Conservation (phyloP, 2,113 vertebrate species). For the Cololabis saira region DNA sequence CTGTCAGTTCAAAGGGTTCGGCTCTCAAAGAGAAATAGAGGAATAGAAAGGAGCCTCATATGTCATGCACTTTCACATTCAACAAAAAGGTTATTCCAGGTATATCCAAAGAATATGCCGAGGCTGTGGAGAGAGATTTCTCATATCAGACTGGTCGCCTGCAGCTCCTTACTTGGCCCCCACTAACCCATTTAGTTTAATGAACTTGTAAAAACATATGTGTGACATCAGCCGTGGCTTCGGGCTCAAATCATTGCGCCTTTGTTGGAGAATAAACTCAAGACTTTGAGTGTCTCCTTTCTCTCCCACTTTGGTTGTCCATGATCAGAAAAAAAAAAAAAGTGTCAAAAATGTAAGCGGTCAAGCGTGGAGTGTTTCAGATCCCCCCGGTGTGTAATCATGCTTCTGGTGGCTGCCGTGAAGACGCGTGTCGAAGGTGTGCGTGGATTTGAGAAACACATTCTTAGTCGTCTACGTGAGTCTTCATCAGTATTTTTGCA, state of each 20-base stretch:
- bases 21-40: slow-evolving; percentile 31
- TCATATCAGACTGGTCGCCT: slow-evolving; percentile 13
- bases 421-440: not conserved
- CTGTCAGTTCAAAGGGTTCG: slow-evolving; percentile 69
- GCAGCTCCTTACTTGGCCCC: slow-evolving; percentile 15
- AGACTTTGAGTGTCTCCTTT: slow-evolving; percentile 31
- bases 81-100: slow-evolving; percentile 53
- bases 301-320: slow-evolving; percentile 30
- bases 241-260: slow-evolving; percentile 51
- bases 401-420: slow-evolving; percentile 20
- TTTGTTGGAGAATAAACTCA: slow-evolving; percentile 45
- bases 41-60: slow-evolving; percentile 27
- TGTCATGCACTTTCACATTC: slow-evolving; percentile 48
- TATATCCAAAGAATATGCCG: slow-evolving; percentile 25
- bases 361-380: slow-evolving; percentile 50
- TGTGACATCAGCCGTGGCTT: slow-evolving; percentile 34
- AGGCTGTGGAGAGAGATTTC: slow-evolving; percentile 2
- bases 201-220: slow-evolving; percentile 24
- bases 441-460: not conserved
- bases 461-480: too few species aligned
- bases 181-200: slow-evolving; percentile 39
- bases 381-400: slow-evolving; percentile 42
- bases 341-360: slow-evolving; percentile 53
- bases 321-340: slow-evolving; percentile 67
- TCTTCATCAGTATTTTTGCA: slow-evolving; percentile 8